Conservation (phyloP, 2,113 vertebrate species). For the Caracal caracal region DNA sequence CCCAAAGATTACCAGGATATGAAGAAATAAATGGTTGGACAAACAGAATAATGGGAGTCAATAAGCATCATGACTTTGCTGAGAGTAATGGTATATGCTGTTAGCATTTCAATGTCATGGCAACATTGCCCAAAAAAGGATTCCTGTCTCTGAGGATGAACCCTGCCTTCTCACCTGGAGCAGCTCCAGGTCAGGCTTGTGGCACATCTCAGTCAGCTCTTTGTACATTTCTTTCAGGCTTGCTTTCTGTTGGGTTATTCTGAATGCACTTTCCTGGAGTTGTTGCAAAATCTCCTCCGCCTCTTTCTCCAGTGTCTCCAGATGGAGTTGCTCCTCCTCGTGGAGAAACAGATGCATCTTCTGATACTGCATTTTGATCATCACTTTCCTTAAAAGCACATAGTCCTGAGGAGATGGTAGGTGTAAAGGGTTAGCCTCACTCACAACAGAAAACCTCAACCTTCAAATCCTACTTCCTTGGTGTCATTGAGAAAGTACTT, state of each 20-base stretch:
- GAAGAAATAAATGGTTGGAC: not conserved
- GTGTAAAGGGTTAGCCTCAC: too few species aligned
- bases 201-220: not conserved
- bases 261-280: not conserved
- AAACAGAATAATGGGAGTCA: not conserved
- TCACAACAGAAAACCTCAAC: not conserved
- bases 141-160: not conserved
- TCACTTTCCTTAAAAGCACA: not conserved
- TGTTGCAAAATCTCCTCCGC: not conserved
- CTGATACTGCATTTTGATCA: not conserved
- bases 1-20: not conserved
- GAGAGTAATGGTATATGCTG: too few species aligned
- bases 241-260: not conserved
- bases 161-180: not conserved
- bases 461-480: not conserved
- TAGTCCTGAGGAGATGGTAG: not conserved
- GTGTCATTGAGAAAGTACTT: not conserved
- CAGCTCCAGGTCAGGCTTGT: not conserved
- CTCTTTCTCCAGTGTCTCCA: not conserved
- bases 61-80: not conserved
- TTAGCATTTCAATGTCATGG: not conserved
- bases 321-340: not conserved
- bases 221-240: not conserved
- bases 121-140: accelerated
- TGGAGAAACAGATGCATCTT: not conserved